phyloP scores from a whole-genome alignment of 2,888 invertebrate species.

The Caenorhabditis japonica region DNA sequence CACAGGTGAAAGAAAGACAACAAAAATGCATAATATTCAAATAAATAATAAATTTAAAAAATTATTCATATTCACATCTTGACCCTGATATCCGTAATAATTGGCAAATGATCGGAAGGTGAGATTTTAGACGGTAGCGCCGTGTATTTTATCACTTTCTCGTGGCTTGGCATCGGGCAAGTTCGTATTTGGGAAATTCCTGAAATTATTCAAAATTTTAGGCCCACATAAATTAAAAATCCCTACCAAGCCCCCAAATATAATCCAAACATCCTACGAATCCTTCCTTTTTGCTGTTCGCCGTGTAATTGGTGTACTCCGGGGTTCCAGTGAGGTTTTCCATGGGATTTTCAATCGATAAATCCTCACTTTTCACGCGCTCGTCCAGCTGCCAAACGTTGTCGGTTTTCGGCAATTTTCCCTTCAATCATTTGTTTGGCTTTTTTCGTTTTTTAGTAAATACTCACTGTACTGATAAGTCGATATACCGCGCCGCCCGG shows the following conservation, averaged over 20 bases:
- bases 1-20: background rate
- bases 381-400: slow-evolving; percentile 86
- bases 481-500: slow-evolving; percentile 83
- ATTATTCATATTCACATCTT: too few species aligned
- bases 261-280: slow-evolving; percentile 60
- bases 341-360: background rate
- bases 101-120: slow-evolving; percentile 93
- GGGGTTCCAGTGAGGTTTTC: slow-evolving; percentile 36
- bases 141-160: slow-evolving; percentile 84
- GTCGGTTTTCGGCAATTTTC: slow-evolving; percentile 82
- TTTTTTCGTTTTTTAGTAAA: background rate
- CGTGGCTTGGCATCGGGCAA: slow-evolving; percentile 85
- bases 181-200: background rate
- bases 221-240: background rate
- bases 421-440: too few species aligned
- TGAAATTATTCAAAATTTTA: background rate
- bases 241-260: slow-evolving; percentile 53
- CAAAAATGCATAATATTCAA: background rate
- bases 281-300: slow-evolving; percentile 12
- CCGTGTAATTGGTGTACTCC: slow-evolving; percentile 61
- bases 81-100: slow-evolving; percentile 80
- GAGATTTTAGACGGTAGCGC: slow-evolving; percentile 91
- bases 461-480: slow-evolving; percentile 82
- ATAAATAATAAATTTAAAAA: too few species aligned
- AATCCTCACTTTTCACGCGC: background rate